Evolutionary conservation across 2,888 invertebrate genomes (phyloP), one percentile per base, ranked within the genome.

Genomic region (Hirtodrosophila alboralis): DNA sequence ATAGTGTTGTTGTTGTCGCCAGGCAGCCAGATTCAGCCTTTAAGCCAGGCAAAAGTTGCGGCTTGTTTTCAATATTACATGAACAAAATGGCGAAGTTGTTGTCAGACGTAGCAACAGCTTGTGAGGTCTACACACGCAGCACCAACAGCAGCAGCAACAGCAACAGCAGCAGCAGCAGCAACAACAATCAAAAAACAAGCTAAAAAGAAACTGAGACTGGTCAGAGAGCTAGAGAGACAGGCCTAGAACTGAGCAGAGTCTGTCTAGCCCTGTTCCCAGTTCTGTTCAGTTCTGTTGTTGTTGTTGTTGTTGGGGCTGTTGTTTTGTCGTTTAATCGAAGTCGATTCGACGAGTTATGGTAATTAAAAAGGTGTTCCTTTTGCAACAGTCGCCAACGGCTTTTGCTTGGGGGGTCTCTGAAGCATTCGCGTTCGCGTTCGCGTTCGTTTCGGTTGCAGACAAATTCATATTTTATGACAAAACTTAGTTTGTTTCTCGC

Each of bases 291-390:
- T 10, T 14, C 44, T 40, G 23, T 37, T 53, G 23, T 23, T 23
- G n/a, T n/a, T n/a, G n/a, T n/a, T n/a, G n/a, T 13, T 16, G 38
- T 23, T 21, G 37, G 6, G 16, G 34, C 18, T 18, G 33, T 14
- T 47, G 38, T 34, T 41, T 70, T 72, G 85, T 78, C 83, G 78
- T 68, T 81, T 79, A 85, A 79, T 83, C 79, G 79, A 85, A 78
- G 78, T 70, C 78, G 58, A 77, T 81, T 37, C 76, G 80, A 86
- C 85, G 69, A 86, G 86, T 87, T 87, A 87, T 87, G 85, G 77
- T 87, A 87, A 87, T 87, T 88, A 87, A 87, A 87, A 87, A 87
- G 88, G 87, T 87, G 87, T 87, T 86, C 86, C 74, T 76, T 75
- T 53, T 68, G 75, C 79, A 67, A 65, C 73, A 67, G 57, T 60